Evolutionary conservation across 2,888 invertebrate species (phyloP).

Genomic region (Diabrotica balteata): DNA sequence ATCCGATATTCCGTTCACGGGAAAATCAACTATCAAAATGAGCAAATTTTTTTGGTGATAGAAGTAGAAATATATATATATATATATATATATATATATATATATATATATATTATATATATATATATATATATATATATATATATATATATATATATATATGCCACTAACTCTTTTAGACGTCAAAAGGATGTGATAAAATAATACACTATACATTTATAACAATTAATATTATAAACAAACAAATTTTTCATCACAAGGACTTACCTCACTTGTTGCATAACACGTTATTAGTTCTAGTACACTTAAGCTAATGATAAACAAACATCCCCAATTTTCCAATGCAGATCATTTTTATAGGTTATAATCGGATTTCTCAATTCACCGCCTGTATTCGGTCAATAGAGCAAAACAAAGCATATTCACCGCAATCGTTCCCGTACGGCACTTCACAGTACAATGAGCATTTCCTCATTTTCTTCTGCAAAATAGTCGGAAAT

Average conservation of each 20-base stretch:
- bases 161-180: too few relatives aligned
- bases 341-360: slow-evolving; percentile 10
- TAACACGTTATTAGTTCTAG: neutral
- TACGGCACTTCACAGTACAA: slow-evolving; percentile 20
- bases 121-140: too few relatives aligned
- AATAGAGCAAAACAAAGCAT: slow-evolving; percentile 16
- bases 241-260: neutral
- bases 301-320: slow-evolving; percentile 3
- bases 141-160: too few relatives aligned
- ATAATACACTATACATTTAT: neutral
- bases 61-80: too few relatives aligned
- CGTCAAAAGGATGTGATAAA: too few relatives aligned
- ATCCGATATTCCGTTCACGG: too few relatives aligned
- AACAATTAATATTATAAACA: neutral
- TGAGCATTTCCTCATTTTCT: slow-evolving; percentile 19
- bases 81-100: too few relatives aligned
- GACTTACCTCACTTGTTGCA: slow-evolving; percentile 8
- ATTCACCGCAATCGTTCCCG: slow-evolving; percentile 3
- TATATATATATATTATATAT: too few relatives aligned
- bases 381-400: slow-evolving; percentile 12
- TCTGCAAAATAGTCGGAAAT: slow-evolving; percentile 10
- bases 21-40: too few relatives aligned
- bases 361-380: slow-evolving; percentile 19
- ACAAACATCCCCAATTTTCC: slow-evolving; percentile 3
- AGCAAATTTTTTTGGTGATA: too few relatives aligned